Base-by-base conservation (phyloP, 2,888 invertebrate species). In the Erynnis tages region DNA sequence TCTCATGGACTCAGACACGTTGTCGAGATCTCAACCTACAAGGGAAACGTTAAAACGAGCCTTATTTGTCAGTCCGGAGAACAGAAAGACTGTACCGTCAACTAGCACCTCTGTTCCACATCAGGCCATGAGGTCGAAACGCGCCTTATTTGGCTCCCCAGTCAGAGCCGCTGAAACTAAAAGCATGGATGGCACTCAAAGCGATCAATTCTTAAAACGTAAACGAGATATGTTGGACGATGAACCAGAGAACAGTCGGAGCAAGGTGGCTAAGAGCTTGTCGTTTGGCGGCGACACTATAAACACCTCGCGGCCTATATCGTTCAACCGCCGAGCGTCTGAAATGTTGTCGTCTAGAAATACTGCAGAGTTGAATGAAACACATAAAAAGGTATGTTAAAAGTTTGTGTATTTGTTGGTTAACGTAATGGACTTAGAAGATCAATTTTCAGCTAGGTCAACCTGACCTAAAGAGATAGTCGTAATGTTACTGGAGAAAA, bases 11-110 rank as follows among this genome's bases (percentile, higher is more conserved):
- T 65, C 84, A 0, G 87, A 83, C 1, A 69, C 61, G 14, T 56
- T 79, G 7, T 74, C 81, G 0, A 69, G 76, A 37, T 74, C 82
- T 0, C 84, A 85, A 56, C 82, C 86, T 1, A 80, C 91, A 0
- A 75, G 91, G 13, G 93, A 93, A 67, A 90, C 91, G 0, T 89
- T 93, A 0, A 95, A 94, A 62, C 87, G 95, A 50, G 94, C 95
- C 0, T 75, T 95, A 1, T 95, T 95, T 63, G 91, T 94, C 63
- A 95, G 95, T 69, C 95, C 95, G 1, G 91, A 90, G 59, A 90
- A 87, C 55, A 79, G 77, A 63, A 68, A 82, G 65, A 46, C 77
- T 23, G 43, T 75, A 3, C 73, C 78, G 2, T 44, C 60, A 49
- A 50, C 76, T 52, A 70, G 87, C 66, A 47, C 89, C 56, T 81